Base-by-base conservation (phyloP, 2,888 invertebrate genomes). In the Acronicta psi region DNA sequence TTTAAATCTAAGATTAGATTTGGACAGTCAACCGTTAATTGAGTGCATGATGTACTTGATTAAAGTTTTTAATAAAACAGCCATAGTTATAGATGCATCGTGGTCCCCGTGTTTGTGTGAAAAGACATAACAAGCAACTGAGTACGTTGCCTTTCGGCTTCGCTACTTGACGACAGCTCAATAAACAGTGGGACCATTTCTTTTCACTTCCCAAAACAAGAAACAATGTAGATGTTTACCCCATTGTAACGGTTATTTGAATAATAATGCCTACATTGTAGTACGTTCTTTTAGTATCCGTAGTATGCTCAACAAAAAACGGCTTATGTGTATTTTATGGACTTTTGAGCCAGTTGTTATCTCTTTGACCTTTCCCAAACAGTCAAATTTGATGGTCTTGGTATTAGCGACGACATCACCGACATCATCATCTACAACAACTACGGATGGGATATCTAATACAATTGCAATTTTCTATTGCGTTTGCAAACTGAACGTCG, bases 281-380 rank as follows among this genome's bases (percentile, higher is more conserved):
- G 41, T 53, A 17, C 9, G 46, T 18, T 61, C 40, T 40, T 47
- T 65, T 59, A 41, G 44, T n/a, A n/a, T n/a, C n/a, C n/a, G 18
- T 36, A 40, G 46, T 59, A 47, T 55, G 44, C 10, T 14, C 42
- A 51, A 71, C 50, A 53, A 59, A 54, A 61, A 42, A 36, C 63
- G 55, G 47, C 8, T 59, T 62, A 73, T 62, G 62, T 41, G 36
- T 46, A 49, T 47, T 75, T 65, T n/a, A n/a, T n/a, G n/a, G n/a
- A n/a, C 64, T 58, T 61, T 54, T 59, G 43, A 61, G 25, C 49
- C 52, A 52, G 56, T 51, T 47, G 53, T 40, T 29, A 31, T 42
- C 45, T 11, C 8, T 38, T 20, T 56, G 69, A 65, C 62, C 73
- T 75, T n/a, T 63, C 65, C 42, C 16, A 13, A 54, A 47, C 13